These are phyloP conservation scores for Sminthurinus aureus DNA, from an alignment of 2,888 invertebrate genomes.

Conservation along the genomic window DNA sequence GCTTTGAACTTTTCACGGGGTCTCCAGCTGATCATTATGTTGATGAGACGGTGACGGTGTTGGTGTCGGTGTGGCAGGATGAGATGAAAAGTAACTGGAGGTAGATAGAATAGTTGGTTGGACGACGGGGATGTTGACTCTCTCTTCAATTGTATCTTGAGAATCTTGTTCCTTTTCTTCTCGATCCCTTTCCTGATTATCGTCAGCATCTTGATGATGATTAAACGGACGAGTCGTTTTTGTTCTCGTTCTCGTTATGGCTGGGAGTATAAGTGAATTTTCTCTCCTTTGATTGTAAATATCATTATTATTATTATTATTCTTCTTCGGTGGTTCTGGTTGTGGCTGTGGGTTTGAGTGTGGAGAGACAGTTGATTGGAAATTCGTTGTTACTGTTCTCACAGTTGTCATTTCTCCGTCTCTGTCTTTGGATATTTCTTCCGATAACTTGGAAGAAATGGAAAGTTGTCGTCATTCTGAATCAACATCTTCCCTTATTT, in stretches of 20 bases:
- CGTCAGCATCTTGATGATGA: too few species aligned
- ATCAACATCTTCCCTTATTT: background rate
- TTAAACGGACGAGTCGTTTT: too few species aligned
- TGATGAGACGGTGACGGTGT: too few species aligned
- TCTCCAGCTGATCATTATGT: too few species aligned
- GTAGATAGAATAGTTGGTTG: slow-evolving; percentile 25
- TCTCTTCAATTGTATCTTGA: background rate
- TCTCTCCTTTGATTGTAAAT: too few species aligned
- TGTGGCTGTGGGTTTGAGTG: background rate
- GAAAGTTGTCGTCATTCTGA: background rate
- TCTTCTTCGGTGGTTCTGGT: background rate
- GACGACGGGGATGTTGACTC: background rate
- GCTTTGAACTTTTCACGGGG: too few species aligned
- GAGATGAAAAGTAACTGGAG: slow-evolving; percentile 25
- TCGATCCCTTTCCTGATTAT: too few species aligned
- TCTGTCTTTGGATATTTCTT: background rate
- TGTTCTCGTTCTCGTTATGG: too few species aligned
- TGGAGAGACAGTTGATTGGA: background rate
- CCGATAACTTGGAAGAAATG: background rate
- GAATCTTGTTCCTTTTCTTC: background rate
- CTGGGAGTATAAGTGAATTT: too few species aligned
- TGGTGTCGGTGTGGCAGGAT: background rate
- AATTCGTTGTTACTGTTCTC: slow-evolving; percentile 1
- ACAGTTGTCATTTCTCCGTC: background rate
- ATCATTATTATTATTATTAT: background rate